phyloP scores from a whole-genome alignment of 2,113 vertebrate genomes.

The Haplotaxodon microlepis region DNA sequence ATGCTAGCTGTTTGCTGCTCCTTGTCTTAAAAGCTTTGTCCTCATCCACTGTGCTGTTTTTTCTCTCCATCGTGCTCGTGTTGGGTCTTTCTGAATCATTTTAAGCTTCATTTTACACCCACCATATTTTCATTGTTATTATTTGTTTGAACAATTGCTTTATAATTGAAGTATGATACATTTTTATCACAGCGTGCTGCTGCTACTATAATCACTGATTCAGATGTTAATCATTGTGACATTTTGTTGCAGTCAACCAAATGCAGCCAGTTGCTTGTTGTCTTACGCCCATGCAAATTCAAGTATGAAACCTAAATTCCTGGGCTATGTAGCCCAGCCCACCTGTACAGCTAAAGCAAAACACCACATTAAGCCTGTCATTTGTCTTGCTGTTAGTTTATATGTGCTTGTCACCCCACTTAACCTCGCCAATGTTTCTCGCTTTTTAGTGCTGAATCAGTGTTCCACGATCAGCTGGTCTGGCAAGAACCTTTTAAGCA shows the following conservation, averaged over 20 bases:
- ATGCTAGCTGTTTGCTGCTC: constrained; percentile 35
- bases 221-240: not conserved
- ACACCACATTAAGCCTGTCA: not conserved
- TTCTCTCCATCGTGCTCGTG: not conserved
- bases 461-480: not conserved
- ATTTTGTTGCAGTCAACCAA: not conserved
- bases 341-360: not conserved
- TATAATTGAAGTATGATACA: not conserved
- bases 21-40: constrained; percentile 44
- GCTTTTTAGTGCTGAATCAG: not conserved
- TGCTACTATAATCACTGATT: not conserved
- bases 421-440: constrained; percentile 4
- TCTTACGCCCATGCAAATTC: not conserved
- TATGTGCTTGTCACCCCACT: constrained; percentile 11
- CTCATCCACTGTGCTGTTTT: constrained; percentile 44
- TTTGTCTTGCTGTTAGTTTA: not conserved
- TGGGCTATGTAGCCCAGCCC: not conserved
- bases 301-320: not conserved
- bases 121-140: constrained; percentile 45
- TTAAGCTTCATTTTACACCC: constrained; percentile 50
- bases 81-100: not conserved
- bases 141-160: not conserved
- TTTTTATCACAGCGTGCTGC: not conserved
- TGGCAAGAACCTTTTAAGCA: constrained; percentile 44
- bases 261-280: not conserved